Conservation (phyloP, 2,888 invertebrate species). For the Caenorhabditis imperialis region DNA sequence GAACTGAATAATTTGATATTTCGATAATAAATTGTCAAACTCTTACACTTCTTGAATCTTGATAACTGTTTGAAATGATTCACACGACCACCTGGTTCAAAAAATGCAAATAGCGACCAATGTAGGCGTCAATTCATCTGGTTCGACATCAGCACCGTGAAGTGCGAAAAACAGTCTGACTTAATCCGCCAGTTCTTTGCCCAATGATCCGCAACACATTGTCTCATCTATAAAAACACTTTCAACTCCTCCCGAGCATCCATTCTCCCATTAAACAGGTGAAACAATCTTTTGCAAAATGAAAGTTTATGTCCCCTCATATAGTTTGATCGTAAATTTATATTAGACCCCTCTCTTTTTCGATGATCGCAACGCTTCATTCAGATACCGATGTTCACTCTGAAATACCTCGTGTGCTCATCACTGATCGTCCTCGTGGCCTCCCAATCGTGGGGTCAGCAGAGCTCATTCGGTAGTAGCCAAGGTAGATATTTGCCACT, state of each 20-base stretch:
- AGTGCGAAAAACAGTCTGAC: constrained; percentile 14
- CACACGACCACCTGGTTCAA: constrained; percentile 7
- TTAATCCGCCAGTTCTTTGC: constrained; percentile 29
- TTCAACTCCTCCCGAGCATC: too few relatives aligned
- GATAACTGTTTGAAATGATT: too few relatives aligned
- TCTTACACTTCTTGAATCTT: too few relatives aligned
- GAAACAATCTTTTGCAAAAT: too few relatives aligned
- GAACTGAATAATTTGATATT: too few relatives aligned
- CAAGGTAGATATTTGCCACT: constrained; percentile 36
- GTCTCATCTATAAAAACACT: constrained; percentile 32
- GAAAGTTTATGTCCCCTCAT: too few relatives aligned
- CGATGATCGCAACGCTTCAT: too few relatives aligned
- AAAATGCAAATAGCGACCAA: constrained; percentile 25
- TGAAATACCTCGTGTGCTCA: constrained; percentile 22
- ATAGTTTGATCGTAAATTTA: too few relatives aligned
- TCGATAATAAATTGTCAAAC: too few relatives aligned
- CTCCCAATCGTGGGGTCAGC: constrained; percentile 39
- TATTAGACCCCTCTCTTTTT: constrained; percentile 23
- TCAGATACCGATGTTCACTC: constrained; percentile 36
- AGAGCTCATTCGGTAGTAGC: constrained; percentile 19
- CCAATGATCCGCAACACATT: constrained; percentile 36
- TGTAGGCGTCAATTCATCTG: constrained; percentile 27
- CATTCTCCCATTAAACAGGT: too few relatives aligned
- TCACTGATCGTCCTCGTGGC: constrained; percentile 23
- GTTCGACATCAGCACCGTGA: constrained; percentile 36